Base-by-base conservation (phyloP, 53 echinoderm and acorn worm genomes). In the Stichopus horrens region DNA sequence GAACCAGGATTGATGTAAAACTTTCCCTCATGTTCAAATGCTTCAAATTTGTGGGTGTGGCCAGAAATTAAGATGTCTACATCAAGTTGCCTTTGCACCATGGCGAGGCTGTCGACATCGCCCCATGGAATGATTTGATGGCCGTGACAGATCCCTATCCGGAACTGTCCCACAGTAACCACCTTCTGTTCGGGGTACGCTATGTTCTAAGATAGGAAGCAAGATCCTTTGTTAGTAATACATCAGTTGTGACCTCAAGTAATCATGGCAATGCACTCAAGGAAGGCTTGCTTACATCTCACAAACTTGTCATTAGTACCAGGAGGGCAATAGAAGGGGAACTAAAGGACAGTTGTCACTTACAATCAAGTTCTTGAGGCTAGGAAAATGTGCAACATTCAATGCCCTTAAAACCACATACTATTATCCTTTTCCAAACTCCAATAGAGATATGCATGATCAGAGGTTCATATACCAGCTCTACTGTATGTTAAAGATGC, bases 1-100 rank as follows among this genome's bases (percentile, higher is more conserved):
- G 99, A 99, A 18, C 99, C 99, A 60, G 99, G 99, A 73, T 99
- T 99, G 85, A 96, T 99, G 94, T 95, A 99, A 92, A 99, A 99
- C 85, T 99, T 99, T 53, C 92, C 96, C 79, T 99, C 99, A 67
- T 99, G 99, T 73, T 99, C 99, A 74, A 96, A 99, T 18, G 99
- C 99, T 90, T 99, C 99, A 94, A 99, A 99, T 63, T 99, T 99
- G 90, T 99, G 99, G 13, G 99, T 99, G 90, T 99, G 99, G 9
- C 99, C 99, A 0, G 99, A 99, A 88, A 99, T 99, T 57, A 99
- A 93, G 55, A 99, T 96, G 82, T 99, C 99, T 0, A 99, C 99
- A 77, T 99, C 99, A n/a, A 99, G 91, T 84, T 99, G 99, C 21
- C 99, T 87, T 92, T 96, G 96, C 2, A 99, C 94, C 92, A 99